These are phyloP conservation scores for Chlorops oryzae DNA, from an alignment of 1,140 invertebrate genomes.

Conservation along the genomic window DNA sequence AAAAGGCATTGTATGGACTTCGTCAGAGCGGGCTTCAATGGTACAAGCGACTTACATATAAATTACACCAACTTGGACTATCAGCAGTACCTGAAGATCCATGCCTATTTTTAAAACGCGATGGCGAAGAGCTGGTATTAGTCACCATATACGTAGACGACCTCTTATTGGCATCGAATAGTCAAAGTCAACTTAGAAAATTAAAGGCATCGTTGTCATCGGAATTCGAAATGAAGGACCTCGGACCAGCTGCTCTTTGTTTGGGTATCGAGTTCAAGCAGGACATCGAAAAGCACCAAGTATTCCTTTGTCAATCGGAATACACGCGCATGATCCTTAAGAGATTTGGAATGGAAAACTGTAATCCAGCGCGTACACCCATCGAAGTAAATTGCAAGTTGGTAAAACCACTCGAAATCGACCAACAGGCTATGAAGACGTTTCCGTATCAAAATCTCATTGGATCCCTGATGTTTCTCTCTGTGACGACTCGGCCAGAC, in stretches of 20 bases:
- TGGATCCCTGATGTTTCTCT: constrained; percentile 47
- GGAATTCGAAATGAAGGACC: constrained; percentile 8
- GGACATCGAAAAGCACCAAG: no score
- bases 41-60: not conserved
- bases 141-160: constrained; percentile 28
- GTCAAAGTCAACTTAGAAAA: constrained; percentile 7
- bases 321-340: no score
- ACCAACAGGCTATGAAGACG: constrained; percentile 10
- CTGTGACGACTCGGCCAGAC: constrained; percentile 48
- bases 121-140: constrained; percentile 7
- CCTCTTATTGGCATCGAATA: constrained; percentile 19
- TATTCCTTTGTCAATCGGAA: no score
- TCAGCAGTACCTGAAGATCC: constrained; percentile 1
- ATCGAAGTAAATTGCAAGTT: no score
- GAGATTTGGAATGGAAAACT: no score
- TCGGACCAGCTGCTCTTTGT: not conserved
- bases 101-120: constrained; percentile 1
- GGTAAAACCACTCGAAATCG: not conserved
- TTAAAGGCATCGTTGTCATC: constrained; percentile 2
- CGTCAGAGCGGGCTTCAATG: constrained; percentile 35
- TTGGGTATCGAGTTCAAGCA: constrained; percentile 1
- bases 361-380: no score
- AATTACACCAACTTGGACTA: not conserved
- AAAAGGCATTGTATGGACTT: constrained; percentile 3
- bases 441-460: constrained; percentile 33